A percentile compares a stretch with the other conserved stretches of the same genome.
These are phyloP conservation scores for Drosophila conformis DNA, from an alignment of 2,888 invertebrate genomes.

Conservation along the genomic window DNA sequence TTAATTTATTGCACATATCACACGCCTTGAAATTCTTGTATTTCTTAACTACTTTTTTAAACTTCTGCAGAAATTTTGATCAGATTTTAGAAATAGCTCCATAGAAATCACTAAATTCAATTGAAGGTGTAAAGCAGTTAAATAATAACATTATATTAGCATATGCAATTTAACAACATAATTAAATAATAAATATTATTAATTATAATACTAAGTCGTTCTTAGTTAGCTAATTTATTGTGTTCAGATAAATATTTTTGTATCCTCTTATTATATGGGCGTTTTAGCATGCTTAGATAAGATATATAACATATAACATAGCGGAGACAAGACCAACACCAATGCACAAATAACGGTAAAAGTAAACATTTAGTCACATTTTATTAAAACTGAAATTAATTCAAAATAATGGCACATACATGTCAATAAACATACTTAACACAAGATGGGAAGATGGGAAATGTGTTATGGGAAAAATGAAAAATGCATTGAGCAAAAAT, in stretches of 20 bases:
- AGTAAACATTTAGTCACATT: slow-evolving; percentile 23
- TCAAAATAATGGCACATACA: slow-evolving; percentile 9
- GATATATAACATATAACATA: not conserved
- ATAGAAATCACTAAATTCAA: not conserved
- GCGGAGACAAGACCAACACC: slow-evolving; percentile 18
- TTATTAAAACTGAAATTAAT: slow-evolving; percentile 19
- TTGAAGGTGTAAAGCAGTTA: not conserved
- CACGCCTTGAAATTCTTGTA: not conserved
- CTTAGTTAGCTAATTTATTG: not conserved
- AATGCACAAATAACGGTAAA: slow-evolving; percentile 17
- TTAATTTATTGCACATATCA: not conserved
- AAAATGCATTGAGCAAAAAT: not conserved
- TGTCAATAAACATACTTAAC: slow-evolving; percentile 8
- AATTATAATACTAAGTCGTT: not conserved
- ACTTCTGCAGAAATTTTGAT: not conserved
- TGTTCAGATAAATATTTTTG: not conserved
- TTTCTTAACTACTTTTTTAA: not conserved
- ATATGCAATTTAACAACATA: not conserved
- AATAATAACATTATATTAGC: not conserved
- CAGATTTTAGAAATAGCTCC: not conserved
- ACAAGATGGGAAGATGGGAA: slow-evolving; percentile 10
- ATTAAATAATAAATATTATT: not conserved
- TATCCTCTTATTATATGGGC: not conserved
- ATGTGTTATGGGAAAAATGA: slow-evolving; percentile 4
- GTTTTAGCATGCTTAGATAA: not conserved